These are phyloP conservation scores for Tricholaema leucomelas DNA, from an alignment of 2,113 vertebrate species.

Conservation along the genomic window DNA sequence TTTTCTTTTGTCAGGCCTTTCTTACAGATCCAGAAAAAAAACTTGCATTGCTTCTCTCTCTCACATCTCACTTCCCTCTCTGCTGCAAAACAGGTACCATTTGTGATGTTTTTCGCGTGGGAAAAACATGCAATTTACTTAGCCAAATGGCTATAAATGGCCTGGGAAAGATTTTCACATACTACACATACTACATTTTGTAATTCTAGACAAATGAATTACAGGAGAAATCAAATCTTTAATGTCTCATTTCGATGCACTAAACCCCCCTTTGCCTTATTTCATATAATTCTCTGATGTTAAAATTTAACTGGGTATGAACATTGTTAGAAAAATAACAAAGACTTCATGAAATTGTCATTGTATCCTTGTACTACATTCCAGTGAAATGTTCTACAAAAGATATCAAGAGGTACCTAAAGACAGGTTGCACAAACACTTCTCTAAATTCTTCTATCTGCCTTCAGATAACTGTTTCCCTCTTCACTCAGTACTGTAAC, in stretches of 20 bases:
- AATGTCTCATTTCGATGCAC: neutral
- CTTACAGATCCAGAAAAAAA: neutral
- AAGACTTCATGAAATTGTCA: neutral
- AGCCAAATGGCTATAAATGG: neutral
- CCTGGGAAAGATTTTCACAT: neutral
- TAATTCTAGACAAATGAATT: neutral
- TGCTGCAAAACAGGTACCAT: neutral
- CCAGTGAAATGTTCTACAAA: neutral
- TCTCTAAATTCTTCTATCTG: neutral
- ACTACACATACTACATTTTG: neutral
- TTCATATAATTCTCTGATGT: neutral
- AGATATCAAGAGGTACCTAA: neutral
- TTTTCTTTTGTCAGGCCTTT: neutral
- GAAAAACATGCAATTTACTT: neutral
- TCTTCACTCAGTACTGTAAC: neutral
- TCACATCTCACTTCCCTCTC: neutral
- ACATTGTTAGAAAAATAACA: neutral
- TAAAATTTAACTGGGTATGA: neutral
- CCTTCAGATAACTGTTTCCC: neutral
- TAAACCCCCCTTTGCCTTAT: neutral
- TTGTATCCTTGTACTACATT: neutral
- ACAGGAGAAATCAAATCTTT: neutral
- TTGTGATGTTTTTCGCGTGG: neutral
- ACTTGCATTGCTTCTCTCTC: fast-evolving
- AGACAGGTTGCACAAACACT: neutral